Conservation (phyloP, 2,113 vertebrate species). For the Pluvialis apricaria region DNA sequence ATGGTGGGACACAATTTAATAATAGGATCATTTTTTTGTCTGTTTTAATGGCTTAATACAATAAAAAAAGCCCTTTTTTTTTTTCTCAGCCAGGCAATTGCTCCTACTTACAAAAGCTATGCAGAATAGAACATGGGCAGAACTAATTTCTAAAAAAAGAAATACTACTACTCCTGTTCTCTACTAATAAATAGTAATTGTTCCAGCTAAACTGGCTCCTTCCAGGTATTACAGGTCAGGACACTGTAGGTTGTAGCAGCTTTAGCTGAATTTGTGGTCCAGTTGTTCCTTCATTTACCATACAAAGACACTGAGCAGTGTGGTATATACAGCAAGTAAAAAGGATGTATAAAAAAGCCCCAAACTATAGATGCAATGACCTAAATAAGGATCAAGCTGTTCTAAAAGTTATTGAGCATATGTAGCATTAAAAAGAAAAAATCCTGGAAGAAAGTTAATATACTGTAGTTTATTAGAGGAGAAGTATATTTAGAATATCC, state of each 20-base stretch:
- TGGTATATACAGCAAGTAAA: too few species aligned
- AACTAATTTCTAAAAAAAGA: background rate
- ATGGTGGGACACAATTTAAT: background rate
- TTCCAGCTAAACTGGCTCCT: background rate
- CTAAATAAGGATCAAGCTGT: background rate
- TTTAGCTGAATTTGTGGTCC: background rate
- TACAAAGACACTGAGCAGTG: background rate
- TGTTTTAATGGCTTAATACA: background rate
- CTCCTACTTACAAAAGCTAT: background rate
- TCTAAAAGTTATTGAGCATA: background rate
- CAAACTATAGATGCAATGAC: background rate
- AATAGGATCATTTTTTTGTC: background rate
- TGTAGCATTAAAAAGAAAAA: background rate
- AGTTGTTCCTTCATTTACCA: background rate
- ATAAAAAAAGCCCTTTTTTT: background rate
- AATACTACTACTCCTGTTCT: background rate
- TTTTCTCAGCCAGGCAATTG: background rate
- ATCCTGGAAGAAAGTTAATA: background rate
- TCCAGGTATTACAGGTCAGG: background rate
- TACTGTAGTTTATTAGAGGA: background rate
- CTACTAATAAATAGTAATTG: background rate
- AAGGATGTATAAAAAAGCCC: background rate
- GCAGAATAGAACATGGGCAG: background rate
- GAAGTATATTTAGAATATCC: background rate
- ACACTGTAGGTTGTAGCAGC: background rate